Evolutionary conservation across 2,113 vertebrate genomes (phyloP), one percentile per base, ranked within the genome.

Genomic region (Chlamydotis undulata): DNA sequence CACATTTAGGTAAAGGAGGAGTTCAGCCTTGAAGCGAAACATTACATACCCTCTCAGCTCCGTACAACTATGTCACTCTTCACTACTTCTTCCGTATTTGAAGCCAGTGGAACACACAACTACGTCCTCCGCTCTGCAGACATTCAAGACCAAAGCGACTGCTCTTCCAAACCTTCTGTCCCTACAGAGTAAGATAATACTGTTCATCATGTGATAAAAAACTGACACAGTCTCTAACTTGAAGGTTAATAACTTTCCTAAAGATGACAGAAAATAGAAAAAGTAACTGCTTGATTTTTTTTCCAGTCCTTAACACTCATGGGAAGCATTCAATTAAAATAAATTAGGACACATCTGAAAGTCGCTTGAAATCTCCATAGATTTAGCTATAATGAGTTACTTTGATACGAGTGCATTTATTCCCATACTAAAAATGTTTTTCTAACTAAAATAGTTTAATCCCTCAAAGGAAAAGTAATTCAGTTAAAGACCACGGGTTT

Each of bases 281-380:
- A 83, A 94, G n/a, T 19, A 56, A 43, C 93, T 41, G 64, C 77
- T 90, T 4, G 23, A 33, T 53, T 77, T 83, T 56, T 91, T 94
- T 96, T 83, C 87, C 80, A 91, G 70, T 43, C 57, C 75, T 79
- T 21, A 87, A 78, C n/a, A 82, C 96, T 63, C 96, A 53, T n/a
- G 92, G 91, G 94, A 96, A 93, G 75, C 29, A 25, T 50, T 93
- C 94, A 97, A 97, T 97, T 97, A 97, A 96, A 96, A 80, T 70
- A 77, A 97, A 96, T 92, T 79, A 97, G 94, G 89, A 89, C 96
- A 94, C 55, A 87, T 39, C 64, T 89, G 94, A 94, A 97, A 97
- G 85, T 53, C 15, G 47, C 49, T 93, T 26, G 63, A 85, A 96
- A 90, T 87, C 84, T 91, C 89, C 49, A 45, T 2, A 86, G 92